Conservation (phyloP, 2,797 vertebrate species). For the Paramormyrops hopkinsi region DNA sequence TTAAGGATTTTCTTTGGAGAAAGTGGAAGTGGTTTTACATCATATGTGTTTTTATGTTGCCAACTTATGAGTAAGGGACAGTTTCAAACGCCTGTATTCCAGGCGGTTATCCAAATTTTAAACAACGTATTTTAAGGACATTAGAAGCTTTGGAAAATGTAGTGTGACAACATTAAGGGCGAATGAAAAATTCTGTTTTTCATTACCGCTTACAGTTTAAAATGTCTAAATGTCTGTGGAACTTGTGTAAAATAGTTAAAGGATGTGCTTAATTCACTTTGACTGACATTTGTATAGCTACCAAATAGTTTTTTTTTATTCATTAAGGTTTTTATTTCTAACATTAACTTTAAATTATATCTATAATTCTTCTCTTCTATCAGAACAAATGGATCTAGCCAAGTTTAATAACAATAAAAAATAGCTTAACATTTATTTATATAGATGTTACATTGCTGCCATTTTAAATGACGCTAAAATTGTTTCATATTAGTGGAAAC, state of each 20-base stretch:
- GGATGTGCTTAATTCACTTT: not conserved
- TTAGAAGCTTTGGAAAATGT: not conserved
- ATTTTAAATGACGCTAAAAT: conserved; percentile 1
- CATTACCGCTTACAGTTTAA: not conserved
- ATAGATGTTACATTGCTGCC: not conserved
- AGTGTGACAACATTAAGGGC: not conserved
- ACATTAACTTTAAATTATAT: conserved; percentile 5
- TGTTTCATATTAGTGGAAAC: not conserved
- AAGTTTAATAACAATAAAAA: not conserved
- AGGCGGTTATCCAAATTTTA: not conserved
- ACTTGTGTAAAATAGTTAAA: not conserved
- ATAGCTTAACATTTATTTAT: not conserved
- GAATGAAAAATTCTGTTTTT: not conserved
- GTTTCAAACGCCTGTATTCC: not conserved
- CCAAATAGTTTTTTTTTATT: not conserved
- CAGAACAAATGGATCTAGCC: not conserved
- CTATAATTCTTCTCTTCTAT: not conserved
- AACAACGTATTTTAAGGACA: conserved; percentile 7
- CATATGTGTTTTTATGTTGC: not conserved
- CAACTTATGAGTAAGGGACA: not conserved
- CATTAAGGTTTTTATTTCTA: not conserved
- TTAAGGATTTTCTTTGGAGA: not conserved
- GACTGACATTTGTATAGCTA: not conserved
- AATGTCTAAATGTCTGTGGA: not conserved
- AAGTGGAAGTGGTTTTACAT: not conserved